Percentiles rank a stretch among this genome's conserved stretches.
phyloP scores from a whole-genome alignment of 2,888 invertebrate species.

The Hipparchia semele region DNA sequence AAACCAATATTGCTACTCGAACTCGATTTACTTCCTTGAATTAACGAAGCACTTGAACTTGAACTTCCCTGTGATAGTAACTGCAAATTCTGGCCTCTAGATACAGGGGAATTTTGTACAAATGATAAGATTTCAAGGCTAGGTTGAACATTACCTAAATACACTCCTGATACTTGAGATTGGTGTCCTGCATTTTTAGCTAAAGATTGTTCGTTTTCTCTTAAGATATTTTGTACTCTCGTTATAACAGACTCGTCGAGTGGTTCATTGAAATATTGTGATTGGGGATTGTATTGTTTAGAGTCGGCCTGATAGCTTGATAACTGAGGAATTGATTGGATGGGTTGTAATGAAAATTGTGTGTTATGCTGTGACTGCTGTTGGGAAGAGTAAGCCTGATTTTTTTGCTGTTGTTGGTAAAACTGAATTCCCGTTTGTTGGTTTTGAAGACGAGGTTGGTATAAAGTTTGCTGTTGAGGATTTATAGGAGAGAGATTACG shows the following conservation, averaged over 20 bases:
- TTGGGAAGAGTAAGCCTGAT: constrained; percentile 45
- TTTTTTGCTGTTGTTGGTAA: constrained; percentile 18
- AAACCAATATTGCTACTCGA: constrained; percentile 51
- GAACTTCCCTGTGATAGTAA: constrained; percentile 34
- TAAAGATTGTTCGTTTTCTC: constrained; percentile 68
- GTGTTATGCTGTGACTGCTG: constrained; percentile 38
- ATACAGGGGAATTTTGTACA: constrained; percentile 61
- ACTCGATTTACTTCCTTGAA: constrained; percentile 14
- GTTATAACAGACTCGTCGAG: constrained; percentile 66
- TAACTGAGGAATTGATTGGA: constrained; percentile 45
- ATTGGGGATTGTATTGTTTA: constrained; percentile 56
- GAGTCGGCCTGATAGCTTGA: constrained; percentile 65
- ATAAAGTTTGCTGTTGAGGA: constrained; percentile 3
- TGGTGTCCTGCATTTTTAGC: constrained; percentile 68
- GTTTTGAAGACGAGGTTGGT: constrained; percentile 41
- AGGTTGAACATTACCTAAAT: constrained; percentile 67
- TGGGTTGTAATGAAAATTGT: constrained; percentile 52
- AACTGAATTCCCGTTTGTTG: constrained; percentile 6
- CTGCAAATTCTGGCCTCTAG: constrained; percentile 24
- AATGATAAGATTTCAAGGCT: constrained; percentile 75
- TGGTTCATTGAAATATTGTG: constrained; percentile 58
- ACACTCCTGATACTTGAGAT: constrained; percentile 72
- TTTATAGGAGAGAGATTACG: constrained; percentile 10
- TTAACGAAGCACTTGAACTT: constrained; percentile 24
- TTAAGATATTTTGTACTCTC: constrained; percentile 68